phyloP scores from a whole-genome alignment of 2,113 vertebrate species.

The Gavia stellata region DNA sequence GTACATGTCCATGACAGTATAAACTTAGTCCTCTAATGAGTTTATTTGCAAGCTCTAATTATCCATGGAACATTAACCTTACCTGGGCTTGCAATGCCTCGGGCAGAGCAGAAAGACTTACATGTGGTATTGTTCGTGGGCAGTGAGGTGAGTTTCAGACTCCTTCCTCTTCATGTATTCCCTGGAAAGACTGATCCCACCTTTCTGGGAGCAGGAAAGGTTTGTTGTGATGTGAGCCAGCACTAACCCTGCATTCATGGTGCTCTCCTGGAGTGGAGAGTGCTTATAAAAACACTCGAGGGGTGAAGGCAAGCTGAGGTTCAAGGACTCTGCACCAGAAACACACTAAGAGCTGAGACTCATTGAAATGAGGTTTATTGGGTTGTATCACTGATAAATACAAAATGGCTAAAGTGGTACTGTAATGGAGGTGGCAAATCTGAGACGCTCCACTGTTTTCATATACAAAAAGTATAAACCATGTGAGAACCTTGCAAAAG shows the following conservation, averaged over 20 bases:
- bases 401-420: background rate
- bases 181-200: background rate
- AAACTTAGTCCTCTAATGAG: background rate
- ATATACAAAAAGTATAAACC: background rate
- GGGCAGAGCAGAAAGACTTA: background rate
- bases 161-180: fast-evolving
- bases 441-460: background rate
- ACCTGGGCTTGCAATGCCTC: fast-evolving
- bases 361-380: slow-evolving; percentile 59
- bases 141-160: fast-evolving
- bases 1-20: fast-evolving
- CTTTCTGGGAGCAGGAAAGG: background rate
- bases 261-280: too few relatives aligned
- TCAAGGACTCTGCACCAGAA: background rate
- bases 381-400: slow-evolving; percentile 17
- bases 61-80: fast-evolving
- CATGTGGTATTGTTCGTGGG: fast-evolving
- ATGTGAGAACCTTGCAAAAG: background rate
- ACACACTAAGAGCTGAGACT: background rate
- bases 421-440: background rate
- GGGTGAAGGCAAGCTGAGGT: background rate
- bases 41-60: background rate
- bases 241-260: fast-evolving
- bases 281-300: fast-evolving
- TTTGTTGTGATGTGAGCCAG: background rate